These are phyloP conservation scores for Eretmochelys imbricata DNA, from an alignment of 2,113 vertebrate genomes.

Conservation along the genomic window DNA sequence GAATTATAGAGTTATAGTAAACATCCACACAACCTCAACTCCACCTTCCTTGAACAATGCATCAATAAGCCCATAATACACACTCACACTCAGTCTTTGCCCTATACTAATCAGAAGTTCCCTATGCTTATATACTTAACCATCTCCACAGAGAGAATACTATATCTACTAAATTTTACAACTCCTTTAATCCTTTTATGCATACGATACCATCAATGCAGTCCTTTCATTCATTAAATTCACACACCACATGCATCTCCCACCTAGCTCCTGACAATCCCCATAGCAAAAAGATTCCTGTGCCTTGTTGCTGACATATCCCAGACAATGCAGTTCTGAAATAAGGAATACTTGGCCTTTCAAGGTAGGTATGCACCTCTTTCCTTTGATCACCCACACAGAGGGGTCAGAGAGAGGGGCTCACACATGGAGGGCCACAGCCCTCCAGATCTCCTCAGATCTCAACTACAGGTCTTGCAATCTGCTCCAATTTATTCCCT, in stretches of 20 bases:
- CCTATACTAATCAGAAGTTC: no score
- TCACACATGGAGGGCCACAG: not conserved
- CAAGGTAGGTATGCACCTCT: not conserved
- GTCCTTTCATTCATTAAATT: not conserved
- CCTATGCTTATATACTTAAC: no score
- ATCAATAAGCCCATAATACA: no score
- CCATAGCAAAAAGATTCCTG: not conserved
- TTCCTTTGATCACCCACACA: not conserved
- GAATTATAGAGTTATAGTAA: not conserved
- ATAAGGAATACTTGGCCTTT: not conserved
- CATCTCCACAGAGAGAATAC: no score
- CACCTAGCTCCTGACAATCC: not conserved
- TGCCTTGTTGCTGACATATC: not conserved
- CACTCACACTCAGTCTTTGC: no score
- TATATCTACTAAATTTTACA: no score
- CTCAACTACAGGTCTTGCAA: not conserved
- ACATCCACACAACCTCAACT: not conserved
- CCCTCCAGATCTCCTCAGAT: not conserved
- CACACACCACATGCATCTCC: not conserved
- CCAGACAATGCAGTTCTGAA: not conserved
- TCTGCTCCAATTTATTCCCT: not conserved
- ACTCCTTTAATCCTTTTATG: no score
- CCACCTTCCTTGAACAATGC: not conserved
- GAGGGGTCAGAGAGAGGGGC: not conserved
- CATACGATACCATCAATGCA: no score